Conservation (phyloP, 1,140 invertebrate genomes). For the Euwallacea fornicatus region DNA sequence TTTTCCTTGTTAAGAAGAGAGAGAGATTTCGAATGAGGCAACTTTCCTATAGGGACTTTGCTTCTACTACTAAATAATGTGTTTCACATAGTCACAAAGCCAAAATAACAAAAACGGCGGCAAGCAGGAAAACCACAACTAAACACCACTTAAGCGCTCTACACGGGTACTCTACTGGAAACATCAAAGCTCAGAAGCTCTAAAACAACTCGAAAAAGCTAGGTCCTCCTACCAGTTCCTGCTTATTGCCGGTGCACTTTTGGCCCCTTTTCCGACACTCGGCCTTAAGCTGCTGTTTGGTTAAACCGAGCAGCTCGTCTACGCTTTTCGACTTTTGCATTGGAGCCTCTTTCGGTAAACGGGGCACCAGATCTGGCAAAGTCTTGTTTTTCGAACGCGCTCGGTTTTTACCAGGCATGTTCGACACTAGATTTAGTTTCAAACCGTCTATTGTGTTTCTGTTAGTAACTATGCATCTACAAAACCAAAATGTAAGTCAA, state of each 20-base stretch:
- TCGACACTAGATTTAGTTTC: background rate
- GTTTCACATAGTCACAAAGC: no score
- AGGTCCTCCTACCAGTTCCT: slow-evolving; percentile 60
- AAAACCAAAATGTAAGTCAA: background rate
- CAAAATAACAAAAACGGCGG: no score
- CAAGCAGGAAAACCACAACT: no score
- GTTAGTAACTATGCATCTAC: slow-evolving; percentile 5
- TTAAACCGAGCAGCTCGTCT: slow-evolving; percentile 59
- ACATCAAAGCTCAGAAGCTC: slow-evolving; percentile 12
- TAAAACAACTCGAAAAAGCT: slow-evolving; percentile 23
- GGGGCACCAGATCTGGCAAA: slow-evolving; percentile 23
- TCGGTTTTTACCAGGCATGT: slow-evolving; percentile 34
- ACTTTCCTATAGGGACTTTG: no score
- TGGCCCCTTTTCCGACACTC: slow-evolving; percentile 64
- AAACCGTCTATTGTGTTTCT: background rate
- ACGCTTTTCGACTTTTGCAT: slow-evolving; percentile 39
- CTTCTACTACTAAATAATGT: no score
- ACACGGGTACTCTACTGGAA: background rate
- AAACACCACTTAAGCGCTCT: no score
- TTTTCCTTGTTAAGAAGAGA: background rate
- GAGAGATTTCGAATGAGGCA: background rate
- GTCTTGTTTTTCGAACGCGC: slow-evolving; percentile 29
- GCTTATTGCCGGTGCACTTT: slow-evolving; percentile 63
- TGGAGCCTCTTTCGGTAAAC: slow-evolving; percentile 17
- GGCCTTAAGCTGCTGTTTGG: slow-evolving; percentile 63